These are phyloP conservation scores for Patella vulgata DNA, from an alignment of 1,140 invertebrate genomes.

Conservation along the genomic window DNA sequence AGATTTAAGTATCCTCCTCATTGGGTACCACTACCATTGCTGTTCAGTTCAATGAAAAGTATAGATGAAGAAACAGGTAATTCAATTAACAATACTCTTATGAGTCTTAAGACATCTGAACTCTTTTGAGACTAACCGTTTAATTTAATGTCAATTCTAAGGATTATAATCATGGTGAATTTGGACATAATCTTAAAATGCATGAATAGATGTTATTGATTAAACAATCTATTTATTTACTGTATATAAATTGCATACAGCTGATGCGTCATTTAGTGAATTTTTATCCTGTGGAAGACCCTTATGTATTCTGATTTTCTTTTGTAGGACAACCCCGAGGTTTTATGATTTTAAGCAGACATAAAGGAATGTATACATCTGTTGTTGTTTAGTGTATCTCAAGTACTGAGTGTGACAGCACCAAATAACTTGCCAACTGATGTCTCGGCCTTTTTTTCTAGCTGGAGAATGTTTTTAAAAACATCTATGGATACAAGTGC, in stretches of 20 bases:
- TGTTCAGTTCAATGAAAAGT: constrained; percentile 58
- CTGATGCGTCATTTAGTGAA: background rate
- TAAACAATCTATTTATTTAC: background rate
- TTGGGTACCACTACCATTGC: constrained; percentile 56
- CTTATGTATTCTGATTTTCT: constrained; percentile 3
- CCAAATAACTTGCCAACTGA: background rate
- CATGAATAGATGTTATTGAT: constrained; percentile 1
- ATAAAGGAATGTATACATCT: constrained; percentile 7
- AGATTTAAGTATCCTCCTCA: constrained; percentile 67
- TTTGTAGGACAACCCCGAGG: constrained; percentile 30
- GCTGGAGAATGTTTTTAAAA: constrained; percentile 7
- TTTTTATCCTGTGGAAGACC: background rate
- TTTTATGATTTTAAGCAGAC: constrained; percentile 18
- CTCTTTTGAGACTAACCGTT: background rate
- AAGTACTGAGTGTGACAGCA: constrained; percentile 14
- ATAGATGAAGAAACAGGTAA: constrained; percentile 56
- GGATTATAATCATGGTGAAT: constrained; percentile 1
- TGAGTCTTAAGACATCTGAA: background rate
- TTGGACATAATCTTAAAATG: background rate
- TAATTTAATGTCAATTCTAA: constrained; percentile 36
- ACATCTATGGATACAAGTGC: background rate
- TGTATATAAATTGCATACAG: too few relatives aligned
- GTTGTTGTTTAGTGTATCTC: constrained; percentile 21
- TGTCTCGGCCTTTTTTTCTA: constrained; percentile 3
- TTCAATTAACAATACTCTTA: background rate